Evolutionary conservation across 2,888 invertebrate species (phyloP).

Genomic region (Himalopsyche anomala): DNA sequence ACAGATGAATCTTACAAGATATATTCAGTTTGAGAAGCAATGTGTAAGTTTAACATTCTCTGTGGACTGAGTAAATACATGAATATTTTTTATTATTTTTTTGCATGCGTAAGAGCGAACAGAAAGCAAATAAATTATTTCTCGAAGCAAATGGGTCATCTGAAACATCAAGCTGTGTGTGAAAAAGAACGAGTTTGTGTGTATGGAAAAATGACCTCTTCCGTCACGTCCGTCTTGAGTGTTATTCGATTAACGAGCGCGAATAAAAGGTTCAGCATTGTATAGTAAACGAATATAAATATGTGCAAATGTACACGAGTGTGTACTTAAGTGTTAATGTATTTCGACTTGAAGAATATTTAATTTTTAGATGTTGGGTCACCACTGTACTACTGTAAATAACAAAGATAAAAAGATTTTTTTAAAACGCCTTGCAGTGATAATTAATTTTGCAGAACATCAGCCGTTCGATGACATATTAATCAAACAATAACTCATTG

Average conservation of each 20-base stretch:
- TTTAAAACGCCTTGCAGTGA: neutral
- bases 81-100: neutral
- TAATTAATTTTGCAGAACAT: too few relatives aligned
- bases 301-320: conserved; percentile 5
- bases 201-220: neutral
- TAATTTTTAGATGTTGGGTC: neutral
- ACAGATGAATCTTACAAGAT: too few relatives aligned
- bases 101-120: neutral
- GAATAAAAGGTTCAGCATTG: neutral
- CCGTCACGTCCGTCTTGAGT: neutral
- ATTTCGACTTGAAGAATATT: neutral
- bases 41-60: neutral
- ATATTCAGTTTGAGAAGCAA: too few relatives aligned
- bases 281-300: neutral
- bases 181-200: conserved; percentile 5
- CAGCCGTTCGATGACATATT: too few relatives aligned
- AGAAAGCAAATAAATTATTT: conserved; percentile 19
- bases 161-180: neutral
- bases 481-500: too few relatives aligned
- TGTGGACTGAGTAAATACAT: neutral
- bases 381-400: neutral
- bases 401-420: neutral
- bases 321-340: neutral
- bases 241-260: neutral
- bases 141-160: conserved; percentile 14